These are phyloP conservation scores for Atta texana DNA, from an alignment of 1,140 invertebrate genomes.

Conservation along the genomic window DNA sequence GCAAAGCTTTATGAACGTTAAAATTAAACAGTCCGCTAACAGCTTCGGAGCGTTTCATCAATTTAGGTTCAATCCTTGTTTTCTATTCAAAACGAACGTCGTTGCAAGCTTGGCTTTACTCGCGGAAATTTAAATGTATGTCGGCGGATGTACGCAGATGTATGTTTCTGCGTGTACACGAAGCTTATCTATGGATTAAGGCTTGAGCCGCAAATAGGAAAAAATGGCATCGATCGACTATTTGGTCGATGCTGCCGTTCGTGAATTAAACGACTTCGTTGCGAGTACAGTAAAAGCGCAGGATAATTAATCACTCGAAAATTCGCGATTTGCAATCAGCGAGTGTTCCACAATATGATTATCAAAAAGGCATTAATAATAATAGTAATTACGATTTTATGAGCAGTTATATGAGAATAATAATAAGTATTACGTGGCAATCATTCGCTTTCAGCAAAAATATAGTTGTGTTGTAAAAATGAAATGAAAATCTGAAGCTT, in stretches of 20 bases:
- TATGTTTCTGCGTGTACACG: conserved; percentile 41
- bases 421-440: conserved; percentile 20
- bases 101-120: background rate
- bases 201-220: conserved; percentile 45
- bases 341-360: conserved; percentile 22
- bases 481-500: conserved; percentile 20
- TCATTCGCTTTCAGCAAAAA: background rate
- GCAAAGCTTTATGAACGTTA: conserved; percentile 28
- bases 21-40: conserved; percentile 57
- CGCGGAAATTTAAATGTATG: conserved; percentile 54
- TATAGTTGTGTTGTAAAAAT: background rate
- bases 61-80: conserved; percentile 28
- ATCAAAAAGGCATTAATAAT: conserved; percentile 46
- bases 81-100: conserved; percentile 27
- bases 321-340: conserved; percentile 24
- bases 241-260: conserved; percentile 13
- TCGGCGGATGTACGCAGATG: conserved; percentile 36
- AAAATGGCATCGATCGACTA: conserved; percentile 52
- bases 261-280: conserved; percentile 45
- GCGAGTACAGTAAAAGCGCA: conserved; percentile 2
- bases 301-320: conserved; percentile 57
- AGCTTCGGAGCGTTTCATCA: conserved; percentile 44
- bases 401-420: conserved; percentile 4
- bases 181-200: conserved; percentile 64
- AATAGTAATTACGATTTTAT: conserved; percentile 26